phyloP scores from a whole-genome alignment of 2,113 vertebrate species.

The Pteronura brasiliensis region DNA sequence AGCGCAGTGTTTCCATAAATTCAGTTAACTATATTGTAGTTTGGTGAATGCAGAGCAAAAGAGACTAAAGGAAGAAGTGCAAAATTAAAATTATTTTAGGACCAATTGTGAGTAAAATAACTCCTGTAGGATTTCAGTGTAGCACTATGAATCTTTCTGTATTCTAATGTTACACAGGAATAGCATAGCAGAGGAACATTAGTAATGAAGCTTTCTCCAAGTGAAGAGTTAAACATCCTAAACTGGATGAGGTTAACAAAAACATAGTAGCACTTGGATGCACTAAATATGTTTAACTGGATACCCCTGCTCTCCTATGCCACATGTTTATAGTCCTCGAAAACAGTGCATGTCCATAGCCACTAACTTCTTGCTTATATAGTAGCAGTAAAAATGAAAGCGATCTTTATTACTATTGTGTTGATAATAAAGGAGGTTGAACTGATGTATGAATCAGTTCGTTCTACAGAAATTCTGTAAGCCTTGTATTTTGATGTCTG shows the following conservation, averaged over 20 bases:
- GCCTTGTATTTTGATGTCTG: background rate
- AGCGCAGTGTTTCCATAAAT: background rate
- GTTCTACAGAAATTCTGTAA: background rate
- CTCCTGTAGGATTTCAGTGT: background rate
- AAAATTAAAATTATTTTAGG: conserved; percentile 24
- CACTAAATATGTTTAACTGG: background rate
- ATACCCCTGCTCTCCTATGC: background rate
- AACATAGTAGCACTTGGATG: background rate
- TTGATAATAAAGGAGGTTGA: background rate
- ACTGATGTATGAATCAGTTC: background rate
- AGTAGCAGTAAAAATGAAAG: background rate
- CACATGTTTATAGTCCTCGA: background rate
- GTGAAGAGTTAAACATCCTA: background rate
- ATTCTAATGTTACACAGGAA: background rate
- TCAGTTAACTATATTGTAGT: background rate
- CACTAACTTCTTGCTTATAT: background rate
- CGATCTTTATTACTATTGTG: background rate
- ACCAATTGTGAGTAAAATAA: background rate
- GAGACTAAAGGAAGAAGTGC: background rate
- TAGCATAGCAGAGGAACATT: background rate
- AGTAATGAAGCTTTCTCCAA: background rate
- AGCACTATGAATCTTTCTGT: background rate
- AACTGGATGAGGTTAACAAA: background rate
- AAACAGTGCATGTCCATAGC: background rate
- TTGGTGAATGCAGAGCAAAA: background rate